Conservation (phyloP, 2,113 vertebrate genomes). For the Serinus canaria region DNA sequence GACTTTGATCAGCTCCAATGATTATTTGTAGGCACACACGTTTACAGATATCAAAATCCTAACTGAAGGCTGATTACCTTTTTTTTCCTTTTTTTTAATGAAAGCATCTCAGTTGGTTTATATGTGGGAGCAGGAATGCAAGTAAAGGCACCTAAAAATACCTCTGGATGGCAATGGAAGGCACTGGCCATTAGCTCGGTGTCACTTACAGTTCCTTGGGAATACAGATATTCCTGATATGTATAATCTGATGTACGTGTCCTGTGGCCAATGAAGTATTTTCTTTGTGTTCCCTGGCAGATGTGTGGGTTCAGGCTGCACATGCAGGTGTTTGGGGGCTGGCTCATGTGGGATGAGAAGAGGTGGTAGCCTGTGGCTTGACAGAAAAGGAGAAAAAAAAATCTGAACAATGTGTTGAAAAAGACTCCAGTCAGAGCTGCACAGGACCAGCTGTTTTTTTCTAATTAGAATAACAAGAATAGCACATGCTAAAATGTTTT, state of each 20-base stretch:
- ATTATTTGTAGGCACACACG: slow-evolving; percentile 75
- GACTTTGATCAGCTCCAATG: slow-evolving; percentile 79
- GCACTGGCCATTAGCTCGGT: not conserved
- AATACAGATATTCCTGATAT: not conserved
- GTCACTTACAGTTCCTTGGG: not conserved
- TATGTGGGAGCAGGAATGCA: not conserved
- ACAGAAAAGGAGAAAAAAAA: slow-evolving; percentile 62
- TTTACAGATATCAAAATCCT: slow-evolving; percentile 71
- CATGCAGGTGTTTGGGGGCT: slow-evolving; percentile 71
- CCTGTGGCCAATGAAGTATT: not conserved
- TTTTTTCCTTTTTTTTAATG: slow-evolving; percentile 4
- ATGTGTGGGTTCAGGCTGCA: slow-evolving; percentile 64
- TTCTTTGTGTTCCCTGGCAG: slow-evolving; percentile 59
- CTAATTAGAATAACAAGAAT: slow-evolving; percentile 85
- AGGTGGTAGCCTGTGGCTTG: slow-evolving; percentile 75
- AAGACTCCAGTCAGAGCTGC: slow-evolving; percentile 72
- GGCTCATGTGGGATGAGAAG: slow-evolving; percentile 64
- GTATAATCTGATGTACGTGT: not conserved
- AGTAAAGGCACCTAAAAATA: not conserved
- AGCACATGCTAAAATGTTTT: slow-evolving; percentile 77
- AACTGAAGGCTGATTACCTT: slow-evolving; percentile 63
- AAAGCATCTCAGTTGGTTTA: slow-evolving; percentile 22
- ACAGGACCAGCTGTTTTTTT: slow-evolving; percentile 79
- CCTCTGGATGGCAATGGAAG: not conserved
- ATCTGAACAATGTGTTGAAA: slow-evolving; percentile 75